These are phyloP conservation scores for Trididemnum miniatum DNA, from an alignment of 23 tunicate species.

Conservation along the genomic window DNA sequence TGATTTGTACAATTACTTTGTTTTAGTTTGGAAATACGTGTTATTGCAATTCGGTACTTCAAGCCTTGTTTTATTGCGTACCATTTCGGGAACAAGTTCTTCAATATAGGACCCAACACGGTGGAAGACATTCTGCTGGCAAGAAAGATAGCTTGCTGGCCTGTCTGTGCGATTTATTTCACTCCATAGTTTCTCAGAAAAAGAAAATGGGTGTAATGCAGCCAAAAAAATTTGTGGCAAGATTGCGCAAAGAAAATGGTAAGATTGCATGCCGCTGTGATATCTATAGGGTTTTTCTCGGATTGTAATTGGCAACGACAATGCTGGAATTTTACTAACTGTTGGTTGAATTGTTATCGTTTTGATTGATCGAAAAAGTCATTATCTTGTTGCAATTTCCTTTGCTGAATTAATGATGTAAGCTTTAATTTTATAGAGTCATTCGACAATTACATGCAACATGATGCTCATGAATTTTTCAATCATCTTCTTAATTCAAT, in stretches of 20 bases:
- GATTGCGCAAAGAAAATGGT: conserved; percentile 95
- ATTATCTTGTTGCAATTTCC: too few species aligned
- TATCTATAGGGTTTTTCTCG: too few species aligned
- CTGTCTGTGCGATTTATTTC: conserved; percentile 89
- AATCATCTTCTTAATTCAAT: conserved; percentile 95
- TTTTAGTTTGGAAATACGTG: conserved; percentile 98
- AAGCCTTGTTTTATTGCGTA: conserved; percentile 92
- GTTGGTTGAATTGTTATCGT: too few species aligned
- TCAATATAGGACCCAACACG: conserved; percentile 72
- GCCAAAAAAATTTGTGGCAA: conserved; percentile 93
- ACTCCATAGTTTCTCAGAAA: conserved; percentile 70
- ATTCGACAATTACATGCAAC: conserved; percentile 98
- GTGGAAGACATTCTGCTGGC: conserved; percentile 64
- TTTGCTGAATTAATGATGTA: neutral
- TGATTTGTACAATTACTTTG: too few species aligned
- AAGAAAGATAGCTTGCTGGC: conserved; percentile 82
- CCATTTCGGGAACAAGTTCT: conserved; percentile 97
- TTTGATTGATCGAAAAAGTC: too few species aligned
- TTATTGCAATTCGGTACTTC: conserved; percentile 97
- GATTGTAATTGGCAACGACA: too few species aligned
- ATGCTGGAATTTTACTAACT: too few species aligned
- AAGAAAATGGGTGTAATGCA: conserved; percentile 79
- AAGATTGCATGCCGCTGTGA: too few species aligned
- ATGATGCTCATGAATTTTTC: conserved; percentile 98
- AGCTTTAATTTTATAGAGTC: conserved; percentile 51